These are phyloP conservation scores for Apamea monoglypha DNA, from an alignment of 2,888 invertebrate genomes.

Conservation along the genomic window DNA sequence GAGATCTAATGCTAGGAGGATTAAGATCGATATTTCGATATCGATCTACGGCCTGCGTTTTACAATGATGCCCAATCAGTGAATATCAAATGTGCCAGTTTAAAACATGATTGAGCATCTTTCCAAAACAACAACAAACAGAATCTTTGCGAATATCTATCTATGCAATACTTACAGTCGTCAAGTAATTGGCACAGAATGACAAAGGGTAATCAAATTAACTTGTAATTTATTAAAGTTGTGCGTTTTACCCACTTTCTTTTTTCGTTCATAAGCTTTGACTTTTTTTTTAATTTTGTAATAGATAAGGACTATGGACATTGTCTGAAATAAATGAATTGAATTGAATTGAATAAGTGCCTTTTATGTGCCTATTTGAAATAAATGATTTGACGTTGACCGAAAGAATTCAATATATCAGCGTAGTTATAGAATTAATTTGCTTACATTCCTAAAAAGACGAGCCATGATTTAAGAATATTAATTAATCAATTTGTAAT, in stretches of 20 bases:
- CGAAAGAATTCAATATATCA: not conserved
- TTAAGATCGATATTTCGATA: not conserved
- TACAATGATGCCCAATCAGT: not conserved
- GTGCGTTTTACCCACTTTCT: not conserved
- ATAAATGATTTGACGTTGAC: not conserved
- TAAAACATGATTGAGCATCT: not conserved
- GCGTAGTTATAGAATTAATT: not conserved
- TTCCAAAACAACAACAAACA: no score
- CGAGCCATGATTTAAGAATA: not conserved
- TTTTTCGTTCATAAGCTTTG: no score
- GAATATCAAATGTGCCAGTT: not conserved
- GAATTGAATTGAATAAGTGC: no score
- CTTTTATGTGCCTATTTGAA: not conserved
- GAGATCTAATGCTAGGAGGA: conserved; percentile 25
- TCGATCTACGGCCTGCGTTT: not conserved
- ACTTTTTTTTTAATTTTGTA: no score
- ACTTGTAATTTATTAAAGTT: not conserved
- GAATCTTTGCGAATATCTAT: not conserved
- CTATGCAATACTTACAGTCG: not conserved
- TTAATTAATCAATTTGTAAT: not conserved
- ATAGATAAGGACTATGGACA: no score
- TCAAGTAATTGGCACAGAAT: not conserved
- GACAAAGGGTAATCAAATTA: not conserved
- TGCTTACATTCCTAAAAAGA: not conserved
- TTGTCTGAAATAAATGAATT: no score